Evolutionary conservation across 2,113 vertebrate species (phyloP).

Genomic region (Menura novaehollandiae): DNA sequence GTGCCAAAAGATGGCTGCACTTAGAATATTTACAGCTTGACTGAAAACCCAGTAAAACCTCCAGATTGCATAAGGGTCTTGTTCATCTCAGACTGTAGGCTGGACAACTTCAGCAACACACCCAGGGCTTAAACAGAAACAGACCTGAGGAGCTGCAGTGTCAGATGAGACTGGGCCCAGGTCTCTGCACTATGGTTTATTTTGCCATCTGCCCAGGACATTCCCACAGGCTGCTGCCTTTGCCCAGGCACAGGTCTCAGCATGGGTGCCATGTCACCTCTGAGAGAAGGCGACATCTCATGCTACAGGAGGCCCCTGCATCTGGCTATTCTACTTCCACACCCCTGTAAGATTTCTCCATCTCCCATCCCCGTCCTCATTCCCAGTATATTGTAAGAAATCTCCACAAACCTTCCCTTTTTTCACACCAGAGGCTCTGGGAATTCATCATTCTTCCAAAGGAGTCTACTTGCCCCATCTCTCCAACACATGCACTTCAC

Average conservation of each 20-base stretch:
- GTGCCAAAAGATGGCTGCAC: not conserved
- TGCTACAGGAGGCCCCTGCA: not conserved
- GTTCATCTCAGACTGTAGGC: not conserved
- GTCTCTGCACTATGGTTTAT: not conserved
- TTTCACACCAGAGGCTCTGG: not conserved
- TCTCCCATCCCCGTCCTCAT: not conserved
- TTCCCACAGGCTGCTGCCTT: not conserved
- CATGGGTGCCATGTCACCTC: fast-evolving
- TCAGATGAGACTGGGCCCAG: not conserved
- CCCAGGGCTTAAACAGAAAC: not conserved
- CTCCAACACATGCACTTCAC: not conserved
- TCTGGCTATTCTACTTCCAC: not conserved
- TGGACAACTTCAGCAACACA: not conserved
- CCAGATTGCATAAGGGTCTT: not conserved
- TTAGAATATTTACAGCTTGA: not conserved
- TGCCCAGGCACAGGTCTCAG: not conserved
- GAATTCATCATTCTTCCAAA: not conserved
- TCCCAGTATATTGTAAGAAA: not conserved
- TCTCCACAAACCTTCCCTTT: not conserved
- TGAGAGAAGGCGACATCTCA: not conserved
- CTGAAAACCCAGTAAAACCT: not conserved
- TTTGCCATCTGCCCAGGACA: not conserved
- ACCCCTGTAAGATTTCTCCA: fast-evolving
- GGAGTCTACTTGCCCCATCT: not conserved
- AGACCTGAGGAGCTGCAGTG: not conserved